Evolutionary conservation across 2,797 vertebrate species (phyloP), one percentile per base, ranked within the genome.

Genomic region (Pseudocheirus occidentalis): DNA sequence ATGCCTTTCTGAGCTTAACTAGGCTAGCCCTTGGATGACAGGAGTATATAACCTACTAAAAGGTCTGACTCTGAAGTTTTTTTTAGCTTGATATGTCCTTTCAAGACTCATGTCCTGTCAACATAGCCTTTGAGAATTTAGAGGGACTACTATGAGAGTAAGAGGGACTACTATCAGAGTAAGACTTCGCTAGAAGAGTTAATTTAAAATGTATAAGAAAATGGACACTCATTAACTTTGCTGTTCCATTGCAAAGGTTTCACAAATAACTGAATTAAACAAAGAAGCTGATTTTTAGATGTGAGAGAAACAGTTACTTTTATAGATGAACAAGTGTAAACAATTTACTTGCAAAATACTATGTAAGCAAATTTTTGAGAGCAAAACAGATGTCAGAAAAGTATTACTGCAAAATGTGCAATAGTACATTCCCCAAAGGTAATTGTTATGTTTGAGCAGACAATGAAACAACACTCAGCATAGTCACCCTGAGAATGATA

Each of bases 241-340:
- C 58, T 52, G 81, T 91, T 92, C 50, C 56, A 90, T 46, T 73
- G 28, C 94, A 96, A 89, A 95, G 81, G 93, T 50, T 90, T 95
- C 59, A 59, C 34, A 95, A 94, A 94, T 31, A 52, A 94, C 52
- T 58, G 62, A 46, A 21, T 87, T 95, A 92, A 94, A 94, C 96
- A 92, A 90, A 94, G 92, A 95, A 93, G 96, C 59, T 12, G 92
- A 21, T 94, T 93, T 93, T 94, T 93, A 81, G 52, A 94, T 92
- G 54, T 81, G 18, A 81, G 40, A 6, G 89, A 93, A 40, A 55
- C 58, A 89, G 50, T 66, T 29, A 14, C 14, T 62, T 54, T 55
- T 92, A 18, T 81, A 92, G 73, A 46, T 10, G 40, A 81, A 90
- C 0, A 40, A 0, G 50, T 10, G 87, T 1, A 81, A 40, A 94